These are phyloP conservation scores for Megaleporinus macrocephalus DNA, from an alignment of 2,113 vertebrate species.

Conservation along the genomic window DNA sequence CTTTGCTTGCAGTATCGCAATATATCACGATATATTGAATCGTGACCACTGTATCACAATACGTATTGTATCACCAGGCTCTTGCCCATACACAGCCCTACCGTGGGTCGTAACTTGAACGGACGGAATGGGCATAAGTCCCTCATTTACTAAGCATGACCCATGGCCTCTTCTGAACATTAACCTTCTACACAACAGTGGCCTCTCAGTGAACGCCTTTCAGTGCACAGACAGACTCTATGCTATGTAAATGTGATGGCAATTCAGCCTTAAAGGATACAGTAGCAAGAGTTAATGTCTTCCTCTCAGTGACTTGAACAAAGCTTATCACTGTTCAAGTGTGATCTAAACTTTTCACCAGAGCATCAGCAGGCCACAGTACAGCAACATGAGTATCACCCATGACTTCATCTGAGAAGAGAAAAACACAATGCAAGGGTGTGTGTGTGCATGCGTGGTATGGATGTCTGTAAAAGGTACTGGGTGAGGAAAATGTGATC, in stretches of 20 bases:
- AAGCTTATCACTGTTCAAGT: background rate
- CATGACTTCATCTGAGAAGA: background rate
- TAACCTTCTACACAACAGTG: background rate
- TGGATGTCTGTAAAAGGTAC: background rate
- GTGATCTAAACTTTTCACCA: background rate
- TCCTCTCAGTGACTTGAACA: background rate
- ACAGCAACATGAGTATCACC: background rate
- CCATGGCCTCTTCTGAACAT: background rate
- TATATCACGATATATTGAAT: no score
- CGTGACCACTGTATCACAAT: no score
- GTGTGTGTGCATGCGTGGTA: background rate
- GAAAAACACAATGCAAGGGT: no score
- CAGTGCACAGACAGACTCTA: background rate
- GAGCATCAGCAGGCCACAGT: background rate
- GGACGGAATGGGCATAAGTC: background rate
- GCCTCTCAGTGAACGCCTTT: background rate
- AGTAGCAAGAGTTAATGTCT: background rate
- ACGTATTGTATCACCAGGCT: no score
- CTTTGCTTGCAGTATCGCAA: no score
- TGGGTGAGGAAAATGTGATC: conserved; percentile 1
- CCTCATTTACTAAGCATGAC: background rate
- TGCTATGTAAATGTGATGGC: background rate
- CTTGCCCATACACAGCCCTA: background rate
- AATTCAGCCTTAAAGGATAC: conserved; percentile 3
- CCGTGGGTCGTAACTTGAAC: background rate